Evolutionary conservation across 2,888 invertebrate species (phyloP).

Genomic region (Drosophila recens): DNA sequence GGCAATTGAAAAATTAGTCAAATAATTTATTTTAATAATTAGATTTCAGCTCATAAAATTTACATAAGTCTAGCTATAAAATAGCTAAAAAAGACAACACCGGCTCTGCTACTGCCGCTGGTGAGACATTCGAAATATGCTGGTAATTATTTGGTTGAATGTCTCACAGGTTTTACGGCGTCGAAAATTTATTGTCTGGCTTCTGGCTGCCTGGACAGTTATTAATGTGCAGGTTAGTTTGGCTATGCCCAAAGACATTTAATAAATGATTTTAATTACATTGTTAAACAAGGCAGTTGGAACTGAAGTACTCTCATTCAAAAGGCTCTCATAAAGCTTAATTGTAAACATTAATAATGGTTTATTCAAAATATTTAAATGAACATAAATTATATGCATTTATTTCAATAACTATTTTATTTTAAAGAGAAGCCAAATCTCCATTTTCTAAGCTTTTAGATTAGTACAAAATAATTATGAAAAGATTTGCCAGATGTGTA

Average conservation of each 20-base stretch:
- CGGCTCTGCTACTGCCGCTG: constrained; percentile 22
- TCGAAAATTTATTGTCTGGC: constrained; percentile 65
- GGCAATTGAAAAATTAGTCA: too few species aligned
- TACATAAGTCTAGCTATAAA: neutral
- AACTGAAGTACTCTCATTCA: neutral
- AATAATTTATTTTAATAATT: too few species aligned
- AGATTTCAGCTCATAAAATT: too few species aligned
- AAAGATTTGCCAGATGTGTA: neutral
- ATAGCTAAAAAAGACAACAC: neutral
- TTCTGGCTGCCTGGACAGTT: constrained; percentile 49
- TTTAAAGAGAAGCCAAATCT: neutral
- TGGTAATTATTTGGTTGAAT: constrained; percentile 81
- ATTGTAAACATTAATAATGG: neutral
- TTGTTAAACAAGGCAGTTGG: constrained; percentile 14
- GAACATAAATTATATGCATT: neutral
- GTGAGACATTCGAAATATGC: constrained; percentile 77
- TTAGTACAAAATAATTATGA: neutral
- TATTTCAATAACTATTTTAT: neutral
- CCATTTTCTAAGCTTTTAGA: neutral
- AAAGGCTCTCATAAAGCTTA: neutral
- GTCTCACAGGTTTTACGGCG: constrained; percentile 70
- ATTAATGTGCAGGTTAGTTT: constrained; percentile 72
- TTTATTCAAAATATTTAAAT: constrained; percentile 2
- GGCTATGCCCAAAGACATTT: constrained; percentile 24
- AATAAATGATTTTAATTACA: constrained; percentile 52